Evolutionary conservation across 2,797 vertebrate genomes (phyloP), one percentile per base, ranked within the genome.

Genomic region (Esox masquinongy): DNA sequence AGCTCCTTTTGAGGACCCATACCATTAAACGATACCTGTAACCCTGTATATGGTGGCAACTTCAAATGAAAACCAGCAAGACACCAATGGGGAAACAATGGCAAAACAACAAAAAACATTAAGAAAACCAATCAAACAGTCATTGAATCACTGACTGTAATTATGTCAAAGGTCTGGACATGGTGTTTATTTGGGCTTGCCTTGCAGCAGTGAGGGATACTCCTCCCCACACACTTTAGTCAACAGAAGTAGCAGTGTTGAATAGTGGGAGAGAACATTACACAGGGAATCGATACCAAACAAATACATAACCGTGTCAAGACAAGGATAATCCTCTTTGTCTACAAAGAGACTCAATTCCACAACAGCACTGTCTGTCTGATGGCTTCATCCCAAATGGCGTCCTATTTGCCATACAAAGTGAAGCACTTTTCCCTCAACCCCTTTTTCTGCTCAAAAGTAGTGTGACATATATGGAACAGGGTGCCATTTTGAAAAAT

Each of bases 271-370:
- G 31, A 74, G 78, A 82, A 73, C 79, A 81, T 75, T 22, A 82
- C 80, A 69, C 26, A 71, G 72, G 75, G 73, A 77, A 91, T 90
- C 87, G 56, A 86, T 89, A 88, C 68, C 17, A 49, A 83, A 76
- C 78, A 84, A 83, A 88, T 81, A 82, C 59, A 84, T 81, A 77
- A 82, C 81, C 78, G 81, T 79, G 85, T 90, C 77, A 75, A 75
- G 79, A 78, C 75, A 71, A 77, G 69, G 74, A 77, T 89, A 88
- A 88, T 89, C 85, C 80, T 81, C 72, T 84, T 80, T 73, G 80
- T 82, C 66, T 78, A 77, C 75, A 77, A 75, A 34, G 31, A 4
- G 34, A 51, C 49, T 53, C 4, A 34, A 19, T 31, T 49, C 49
- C 17, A 36, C 29, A 39, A 4, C 63, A 68, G 22, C 49, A n/a